phyloP scores from a whole-genome alignment of 1,140 invertebrate species.

The Drosophila subobscura region DNA sequence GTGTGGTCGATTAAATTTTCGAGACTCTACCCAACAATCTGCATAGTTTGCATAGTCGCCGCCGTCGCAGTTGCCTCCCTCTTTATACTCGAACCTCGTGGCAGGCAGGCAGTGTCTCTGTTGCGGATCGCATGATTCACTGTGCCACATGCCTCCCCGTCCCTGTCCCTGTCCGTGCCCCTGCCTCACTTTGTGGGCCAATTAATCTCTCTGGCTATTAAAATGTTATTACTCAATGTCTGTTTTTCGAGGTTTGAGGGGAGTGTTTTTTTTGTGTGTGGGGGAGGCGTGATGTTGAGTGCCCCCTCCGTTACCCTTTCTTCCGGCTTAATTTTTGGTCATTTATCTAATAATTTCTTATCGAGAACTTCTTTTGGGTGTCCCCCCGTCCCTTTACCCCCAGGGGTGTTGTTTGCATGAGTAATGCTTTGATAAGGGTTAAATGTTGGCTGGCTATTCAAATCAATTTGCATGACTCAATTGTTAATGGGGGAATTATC shows the following conservation, averaged over 20 bases:
- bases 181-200: conserved; percentile 27
- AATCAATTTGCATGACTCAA: background rate
- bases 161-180: background rate
- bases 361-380: background rate
- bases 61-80: background rate
- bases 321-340: background rate
- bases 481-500: no score
- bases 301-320: no score
- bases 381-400: background rate
- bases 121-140: conserved; percentile 61
- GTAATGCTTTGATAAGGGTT: conserved; percentile 3
- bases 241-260: background rate
- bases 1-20: conserved; percentile 73
- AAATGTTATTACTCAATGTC: conserved; percentile 77
- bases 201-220: conserved; percentile 74
- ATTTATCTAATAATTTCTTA: conserved; percentile 18
- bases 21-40: conserved; percentile 41
- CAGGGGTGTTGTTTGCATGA: background rate
- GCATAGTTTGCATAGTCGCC: conserved; percentile 32
- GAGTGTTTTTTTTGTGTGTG: conserved; percentile 1
- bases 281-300: background rate
- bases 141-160: conserved; percentile 6
- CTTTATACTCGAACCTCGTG: background rate
- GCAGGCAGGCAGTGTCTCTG: conserved; percentile 20
- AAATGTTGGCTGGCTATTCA: no score